These are phyloP conservation scores for Lagopus muta DNA, from an alignment of 2,113 vertebrate species.

Conservation along the genomic window DNA sequence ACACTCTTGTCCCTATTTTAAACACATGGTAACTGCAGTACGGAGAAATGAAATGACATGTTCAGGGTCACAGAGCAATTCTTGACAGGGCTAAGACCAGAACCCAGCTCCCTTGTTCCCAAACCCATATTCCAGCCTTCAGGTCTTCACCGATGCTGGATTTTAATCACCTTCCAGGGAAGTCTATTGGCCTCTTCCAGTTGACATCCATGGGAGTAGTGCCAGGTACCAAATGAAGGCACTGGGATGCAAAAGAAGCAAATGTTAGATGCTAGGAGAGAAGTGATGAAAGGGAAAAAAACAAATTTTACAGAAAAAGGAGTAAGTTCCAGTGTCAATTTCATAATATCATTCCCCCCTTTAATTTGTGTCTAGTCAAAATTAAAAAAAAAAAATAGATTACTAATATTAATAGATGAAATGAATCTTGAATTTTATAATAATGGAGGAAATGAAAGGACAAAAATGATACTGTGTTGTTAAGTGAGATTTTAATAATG, in stretches of 20 bases:
- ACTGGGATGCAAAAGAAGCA: neutral
- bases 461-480: constrained; percentile 68
- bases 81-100: neutral
- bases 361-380: constrained; percentile 62
- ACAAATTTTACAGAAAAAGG: neutral
- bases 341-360: constrained; percentile 30
- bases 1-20: constrained; percentile 9
- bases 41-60: constrained; percentile 28
- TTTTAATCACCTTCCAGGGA: constrained; percentile 31
- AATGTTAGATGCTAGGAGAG: neutral
- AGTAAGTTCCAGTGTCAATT: neutral
- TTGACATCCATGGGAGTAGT: constrained; percentile 6
- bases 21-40: neutral
- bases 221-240: constrained; percentile 20
- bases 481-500: constrained; percentile 75
- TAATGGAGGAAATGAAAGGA: constrained; percentile 60
- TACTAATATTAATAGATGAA: constrained; percentile 73
- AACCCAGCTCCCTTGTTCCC: constrained; percentile 17
- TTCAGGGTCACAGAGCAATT: constrained; percentile 29
- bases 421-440: constrained; percentile 74
- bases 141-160: neutral
- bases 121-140: neutral
- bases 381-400: constrained; percentile 54
- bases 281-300: neutral
- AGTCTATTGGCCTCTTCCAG: neutral